A percentile compares a stretch with the other conserved stretches of the same genome.
These are phyloP conservation scores for Chaetodon auriga DNA, from an alignment of 2,113 vertebrate species.

Conservation along the genomic window DNA sequence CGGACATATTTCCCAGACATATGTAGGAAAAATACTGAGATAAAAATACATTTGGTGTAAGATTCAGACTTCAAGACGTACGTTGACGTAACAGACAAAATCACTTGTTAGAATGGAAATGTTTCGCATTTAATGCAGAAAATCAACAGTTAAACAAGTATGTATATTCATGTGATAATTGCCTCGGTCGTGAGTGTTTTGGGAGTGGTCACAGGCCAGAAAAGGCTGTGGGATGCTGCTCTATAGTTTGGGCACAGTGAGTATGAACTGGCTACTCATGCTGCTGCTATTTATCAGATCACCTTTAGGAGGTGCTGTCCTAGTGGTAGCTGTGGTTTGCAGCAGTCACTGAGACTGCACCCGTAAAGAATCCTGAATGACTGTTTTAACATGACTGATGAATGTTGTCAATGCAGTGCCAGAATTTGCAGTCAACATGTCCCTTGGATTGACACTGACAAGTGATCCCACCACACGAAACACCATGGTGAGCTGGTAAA, in stretches of 20 bases:
- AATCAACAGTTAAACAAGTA: neutral
- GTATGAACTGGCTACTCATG: neutral
- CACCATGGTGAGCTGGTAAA: constrained; percentile 68
- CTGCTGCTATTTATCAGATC: neutral
- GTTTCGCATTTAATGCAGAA: neutral
- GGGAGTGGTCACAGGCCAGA: neutral
- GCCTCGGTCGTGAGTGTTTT: too few species aligned
- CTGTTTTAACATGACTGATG: neutral
- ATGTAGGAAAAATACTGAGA: neutral
- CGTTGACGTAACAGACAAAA: neutral
- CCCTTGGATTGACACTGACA: constrained; percentile 81
- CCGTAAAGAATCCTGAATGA: neutral
- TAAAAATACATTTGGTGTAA: neutral
- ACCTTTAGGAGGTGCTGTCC: neutral
- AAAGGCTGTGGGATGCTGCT: neutral
- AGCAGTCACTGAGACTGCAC: neutral
- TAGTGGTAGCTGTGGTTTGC: too few species aligned
- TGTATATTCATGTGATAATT: neutral
- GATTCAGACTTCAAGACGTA: neutral
- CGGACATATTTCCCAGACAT: neutral
- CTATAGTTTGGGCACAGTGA: too few species aligned
- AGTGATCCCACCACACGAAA: constrained; percentile 32
- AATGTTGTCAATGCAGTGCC: constrained; percentile 64
- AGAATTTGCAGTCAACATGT: constrained; percentile 76
- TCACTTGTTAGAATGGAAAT: neutral